These are phyloP conservation scores for Cathartes aura DNA, from an alignment of 2,113 vertebrate genomes.

Conservation along the genomic window DNA sequence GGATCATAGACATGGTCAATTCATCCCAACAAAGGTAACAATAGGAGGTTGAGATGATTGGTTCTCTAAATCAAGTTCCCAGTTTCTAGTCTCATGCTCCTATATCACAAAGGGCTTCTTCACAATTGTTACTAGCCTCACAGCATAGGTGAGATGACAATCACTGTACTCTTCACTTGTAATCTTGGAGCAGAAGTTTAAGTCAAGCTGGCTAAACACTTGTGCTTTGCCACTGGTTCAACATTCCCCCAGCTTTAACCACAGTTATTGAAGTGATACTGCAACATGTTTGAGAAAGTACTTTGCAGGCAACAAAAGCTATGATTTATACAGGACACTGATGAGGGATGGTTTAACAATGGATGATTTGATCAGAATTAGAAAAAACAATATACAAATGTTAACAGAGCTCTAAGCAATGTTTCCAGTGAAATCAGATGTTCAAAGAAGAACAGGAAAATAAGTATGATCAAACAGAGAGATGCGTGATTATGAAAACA, in stretches of 20 bases:
- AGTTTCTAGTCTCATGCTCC: not conserved
- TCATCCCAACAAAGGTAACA: not conserved
- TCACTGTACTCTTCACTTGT: not conserved
- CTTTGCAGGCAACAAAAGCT: not conserved
- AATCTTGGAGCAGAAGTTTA: not conserved
- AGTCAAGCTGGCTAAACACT: not conserved
- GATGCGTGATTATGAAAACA: not conserved
- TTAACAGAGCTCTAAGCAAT: not conserved
- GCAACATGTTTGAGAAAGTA: not conserved
- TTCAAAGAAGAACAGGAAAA: not conserved
- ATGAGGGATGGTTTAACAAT: not conserved
- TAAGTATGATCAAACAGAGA: not conserved
- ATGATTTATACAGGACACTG: not conserved
- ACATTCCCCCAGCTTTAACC: not conserved
- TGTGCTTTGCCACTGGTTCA: not conserved
- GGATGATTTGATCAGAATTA: not conserved
- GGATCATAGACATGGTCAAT: not conserved
- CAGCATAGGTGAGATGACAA: not conserved
- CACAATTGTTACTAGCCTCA: not conserved
- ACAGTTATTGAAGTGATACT: not conserved
- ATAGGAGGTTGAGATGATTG: not conserved
- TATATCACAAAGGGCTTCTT: not conserved
- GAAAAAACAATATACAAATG: not conserved
- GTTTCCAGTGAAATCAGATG: not conserved
- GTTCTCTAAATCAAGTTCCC: not conserved